Evolutionary conservation across 2,797 vertebrate species (phyloP).

Genomic region (Bradypodion pumilum): DNA sequence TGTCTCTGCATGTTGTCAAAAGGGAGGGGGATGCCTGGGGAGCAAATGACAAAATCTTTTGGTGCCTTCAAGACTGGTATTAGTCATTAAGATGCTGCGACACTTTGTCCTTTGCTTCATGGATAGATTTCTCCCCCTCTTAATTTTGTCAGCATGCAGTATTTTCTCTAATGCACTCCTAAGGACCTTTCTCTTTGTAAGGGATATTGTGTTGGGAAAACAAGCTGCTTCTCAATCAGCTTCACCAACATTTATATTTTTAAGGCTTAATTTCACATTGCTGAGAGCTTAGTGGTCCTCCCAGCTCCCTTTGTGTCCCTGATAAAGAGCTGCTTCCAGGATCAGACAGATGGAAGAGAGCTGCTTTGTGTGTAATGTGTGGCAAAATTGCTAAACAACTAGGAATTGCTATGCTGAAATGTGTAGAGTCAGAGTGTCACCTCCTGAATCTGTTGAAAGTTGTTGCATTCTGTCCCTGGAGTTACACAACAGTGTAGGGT

Average conservation of each 20-base stretch:
- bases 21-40: no score
- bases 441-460: no score
- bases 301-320: background rate
- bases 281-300: background rate
- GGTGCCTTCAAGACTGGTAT: no score
- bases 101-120: no score
- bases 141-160: no score
- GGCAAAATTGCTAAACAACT: background rate
- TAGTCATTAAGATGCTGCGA: no score
- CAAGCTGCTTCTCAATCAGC: background rate
- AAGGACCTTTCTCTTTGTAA: background rate
- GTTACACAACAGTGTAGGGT: background rate
- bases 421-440: no score
- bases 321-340: background rate
- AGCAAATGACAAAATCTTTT: no score
- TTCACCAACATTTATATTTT: background rate
- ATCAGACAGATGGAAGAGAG: background rate
- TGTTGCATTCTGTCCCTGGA: background rate
- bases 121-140: background rate
- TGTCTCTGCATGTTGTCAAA: no score
- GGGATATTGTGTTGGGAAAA: no score
- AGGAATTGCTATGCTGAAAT: background rate
- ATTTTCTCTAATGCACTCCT: background rate
- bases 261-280: background rate
- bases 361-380: background rate